A percentile compares a stretch with the other conserved stretches of the same genome.
These are phyloP conservation scores for Casuarius casuarius DNA, from an alignment of 2,113 vertebrate species.

Conservation along the genomic window DNA sequence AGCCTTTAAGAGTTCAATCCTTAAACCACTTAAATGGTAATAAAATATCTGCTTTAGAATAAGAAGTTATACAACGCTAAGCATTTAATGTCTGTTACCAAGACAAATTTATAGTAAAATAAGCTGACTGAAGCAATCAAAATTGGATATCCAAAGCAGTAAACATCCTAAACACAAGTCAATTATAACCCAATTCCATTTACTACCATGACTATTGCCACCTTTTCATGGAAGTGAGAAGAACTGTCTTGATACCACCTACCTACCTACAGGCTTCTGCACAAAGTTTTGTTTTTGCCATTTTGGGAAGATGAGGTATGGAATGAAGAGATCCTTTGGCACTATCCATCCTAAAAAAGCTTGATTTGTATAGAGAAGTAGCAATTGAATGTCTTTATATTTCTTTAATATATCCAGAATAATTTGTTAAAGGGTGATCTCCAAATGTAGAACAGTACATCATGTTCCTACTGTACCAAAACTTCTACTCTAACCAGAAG, in stretches of 20 bases:
- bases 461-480: background rate
- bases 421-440: background rate
- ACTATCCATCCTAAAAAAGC: background rate
- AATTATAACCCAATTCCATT: background rate
- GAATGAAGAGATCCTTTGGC: background rate
- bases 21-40: background rate
- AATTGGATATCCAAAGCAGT: background rate
- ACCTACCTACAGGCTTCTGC: background rate
- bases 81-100: background rate
- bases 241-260: background rate
- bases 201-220: background rate
- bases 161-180: background rate
- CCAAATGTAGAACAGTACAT: background rate
- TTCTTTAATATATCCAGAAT: background rate
- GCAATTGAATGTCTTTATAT: background rate
- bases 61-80: background rate
- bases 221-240: background rate
- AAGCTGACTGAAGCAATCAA: background rate
- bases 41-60: background rate
- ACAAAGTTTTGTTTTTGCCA: background rate
- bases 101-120: rapidly evolving
- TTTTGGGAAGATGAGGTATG: background rate
- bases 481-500: background rate
- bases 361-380: background rate
- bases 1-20: background rate